Base-by-base conservation (phyloP, 1,140 invertebrate genomes). In the Paracyclopina nana region DNA sequence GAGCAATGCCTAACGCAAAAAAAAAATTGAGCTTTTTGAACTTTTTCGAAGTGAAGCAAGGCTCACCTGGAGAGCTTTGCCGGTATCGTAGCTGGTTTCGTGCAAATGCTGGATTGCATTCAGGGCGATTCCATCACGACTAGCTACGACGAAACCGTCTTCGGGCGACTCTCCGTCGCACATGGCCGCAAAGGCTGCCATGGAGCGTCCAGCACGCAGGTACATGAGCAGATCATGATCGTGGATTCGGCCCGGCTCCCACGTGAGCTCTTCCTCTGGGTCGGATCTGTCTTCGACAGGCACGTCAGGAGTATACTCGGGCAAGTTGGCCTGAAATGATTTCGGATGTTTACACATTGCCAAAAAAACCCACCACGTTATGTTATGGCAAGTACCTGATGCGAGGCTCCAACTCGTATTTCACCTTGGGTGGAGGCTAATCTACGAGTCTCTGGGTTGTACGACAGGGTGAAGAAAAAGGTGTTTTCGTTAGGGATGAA, bases 181-280 rank as follows among this genome's bases (percentile, higher is more conserved):
- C 85, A 95, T 94, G 58, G 88, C 83, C 56, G 80, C 80, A 71
- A 94, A 95, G 43, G 90, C 88, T 59, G 82, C 82, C 80, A 88
- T 86, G 38, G 82, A 94, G 56, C 91, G 75, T 50, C 90, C 91
- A 56, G 90, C 91, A 61, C 88, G 73, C 59, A 96, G 75, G 69
- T 91, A 97, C 86, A 95, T 94, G 61, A 94, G 75, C 60, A 97
- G 76, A 70, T 96, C 90, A 57, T 81, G 77, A 69, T 95, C 90
- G 59, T 82, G 73, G 51, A 86, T 78, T 70, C 83, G 78, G 57
- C 80, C 79, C 52, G 88, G 87, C 62, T 82, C 71, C 91, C 90
- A 96, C 68, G 82, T 74, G 64, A 88, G 68, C 67, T 92, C 86
- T 66, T 95, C 90, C 60, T 79, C 71, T 52, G 62, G 82, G 71